Conservation (phyloP, 2,113 vertebrate species). For the Origma solitaria region DNA sequence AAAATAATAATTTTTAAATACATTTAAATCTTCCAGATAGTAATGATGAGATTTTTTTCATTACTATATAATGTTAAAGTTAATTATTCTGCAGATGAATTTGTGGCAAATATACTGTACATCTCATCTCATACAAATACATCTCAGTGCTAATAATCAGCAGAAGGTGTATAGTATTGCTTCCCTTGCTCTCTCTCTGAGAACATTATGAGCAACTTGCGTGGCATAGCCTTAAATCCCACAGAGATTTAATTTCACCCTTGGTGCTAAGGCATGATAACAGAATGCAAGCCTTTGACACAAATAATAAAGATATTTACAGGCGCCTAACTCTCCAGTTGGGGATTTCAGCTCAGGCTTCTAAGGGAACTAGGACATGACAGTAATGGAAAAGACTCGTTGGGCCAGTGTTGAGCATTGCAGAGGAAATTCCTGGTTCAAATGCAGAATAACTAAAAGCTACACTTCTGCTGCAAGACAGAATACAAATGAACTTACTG, state of each 20-base stretch:
- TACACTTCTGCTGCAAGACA: not conserved
- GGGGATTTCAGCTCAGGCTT: not conserved
- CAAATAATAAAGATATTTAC: not conserved
- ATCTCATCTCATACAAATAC: no score
- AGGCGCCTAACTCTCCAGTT: not conserved
- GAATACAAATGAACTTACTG: not conserved
- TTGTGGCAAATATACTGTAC: not conserved
- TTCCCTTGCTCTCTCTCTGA: not conserved
- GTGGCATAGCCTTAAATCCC: not conserved
- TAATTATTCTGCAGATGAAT: not conserved
- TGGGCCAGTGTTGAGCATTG: not conserved
- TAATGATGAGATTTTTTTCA: not conserved
- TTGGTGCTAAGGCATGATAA: not conserved
- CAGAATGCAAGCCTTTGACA: not conserved
- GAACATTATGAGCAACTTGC: not conserved
- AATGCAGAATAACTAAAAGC: not conserved
- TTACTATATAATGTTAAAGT: not conserved
- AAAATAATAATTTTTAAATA: not conserved
- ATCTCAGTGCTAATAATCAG: not conserved
- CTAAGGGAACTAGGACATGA: not conserved
- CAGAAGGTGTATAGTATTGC: not conserved
- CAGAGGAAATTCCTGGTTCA: not conserved
- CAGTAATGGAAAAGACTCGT: not conserved
- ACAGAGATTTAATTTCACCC: not conserved
- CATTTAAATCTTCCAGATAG: not conserved